Conservation (phyloP, 2,113 vertebrate species). For the Mustela nigripes region DNA sequence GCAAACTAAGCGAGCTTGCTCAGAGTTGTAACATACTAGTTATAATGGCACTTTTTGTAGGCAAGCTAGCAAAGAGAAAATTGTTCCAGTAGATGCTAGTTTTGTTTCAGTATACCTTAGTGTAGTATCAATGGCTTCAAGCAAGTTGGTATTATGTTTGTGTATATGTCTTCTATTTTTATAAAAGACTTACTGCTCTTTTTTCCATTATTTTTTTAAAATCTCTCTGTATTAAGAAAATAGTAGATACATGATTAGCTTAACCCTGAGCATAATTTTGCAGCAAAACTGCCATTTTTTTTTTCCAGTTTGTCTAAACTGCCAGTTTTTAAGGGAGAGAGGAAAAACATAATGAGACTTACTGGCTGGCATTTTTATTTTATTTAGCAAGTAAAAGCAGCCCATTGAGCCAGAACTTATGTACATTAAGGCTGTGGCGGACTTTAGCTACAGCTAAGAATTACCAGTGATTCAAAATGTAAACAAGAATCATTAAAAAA, state of each 20-base stretch:
- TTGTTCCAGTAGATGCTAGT: background rate
- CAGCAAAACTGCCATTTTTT: background rate
- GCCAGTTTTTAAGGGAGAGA: conserved; percentile 73
- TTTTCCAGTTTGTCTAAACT: background rate
- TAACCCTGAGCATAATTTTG: conserved; percentile 54
- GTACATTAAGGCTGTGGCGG: conserved; percentile 72
- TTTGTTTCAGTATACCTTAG: conserved; percentile 48
- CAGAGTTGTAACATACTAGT: background rate
- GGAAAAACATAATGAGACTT: conserved; percentile 69
- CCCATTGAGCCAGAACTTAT: conserved; percentile 76
- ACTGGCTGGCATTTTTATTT: conserved; percentile 81
- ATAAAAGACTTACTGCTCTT: conserved; percentile 78
- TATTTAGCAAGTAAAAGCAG: conserved; percentile 79
- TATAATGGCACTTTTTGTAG: conserved; percentile 12
- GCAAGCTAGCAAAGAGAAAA: background rate
- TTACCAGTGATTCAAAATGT: conserved; percentile 68
- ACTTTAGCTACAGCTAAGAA: conserved; percentile 70
- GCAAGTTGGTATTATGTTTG: conserved; percentile 65
- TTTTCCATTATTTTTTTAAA: conserved; percentile 78
- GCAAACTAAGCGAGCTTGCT: background rate
- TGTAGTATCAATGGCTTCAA: conserved; percentile 44
- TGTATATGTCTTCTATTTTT: conserved; percentile 3
- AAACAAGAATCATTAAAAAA: conserved; percentile 65
- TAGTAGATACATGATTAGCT: conserved; percentile 74
- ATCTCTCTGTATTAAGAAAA: conserved; percentile 73